A percentile compares a stretch with the other conserved stretches of the same genome.
These are phyloP conservation scores for Papilio glaucus DNA, from an alignment of 1,140 invertebrate genomes.

Conservation along the genomic window DNA sequence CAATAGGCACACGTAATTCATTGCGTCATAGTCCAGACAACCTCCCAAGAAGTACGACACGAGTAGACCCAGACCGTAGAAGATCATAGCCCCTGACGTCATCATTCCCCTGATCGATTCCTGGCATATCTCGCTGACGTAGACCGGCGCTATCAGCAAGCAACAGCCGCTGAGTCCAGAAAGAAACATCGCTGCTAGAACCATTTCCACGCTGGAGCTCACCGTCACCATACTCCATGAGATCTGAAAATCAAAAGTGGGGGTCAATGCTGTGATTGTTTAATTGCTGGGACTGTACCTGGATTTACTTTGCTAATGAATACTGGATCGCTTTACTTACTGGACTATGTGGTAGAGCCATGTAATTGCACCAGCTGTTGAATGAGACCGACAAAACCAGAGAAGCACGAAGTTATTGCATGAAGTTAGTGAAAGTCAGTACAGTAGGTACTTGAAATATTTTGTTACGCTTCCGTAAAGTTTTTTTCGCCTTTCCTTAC, in stretches of 20 bases:
- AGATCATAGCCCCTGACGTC: slow-evolving; percentile 56
- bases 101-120: slow-evolving; percentile 62
- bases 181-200: slow-evolving; percentile 56
- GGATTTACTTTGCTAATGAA: no score
- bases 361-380: no score
- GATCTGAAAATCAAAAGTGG: slow-evolving; percentile 47
- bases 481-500: no score
- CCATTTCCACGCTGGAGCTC: slow-evolving; percentile 54
- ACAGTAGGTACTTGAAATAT: no score
- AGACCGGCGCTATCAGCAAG: slow-evolving; percentile 54
- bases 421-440: no score
- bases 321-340: no score
- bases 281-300: no score
- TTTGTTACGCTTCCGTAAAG: no score
- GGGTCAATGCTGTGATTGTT: not conserved
- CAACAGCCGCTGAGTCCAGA: slow-evolving; percentile 52
- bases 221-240: slow-evolving; percentile 50
- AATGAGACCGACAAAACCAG: no score
- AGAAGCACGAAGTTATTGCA: no score
- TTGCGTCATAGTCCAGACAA: slow-evolving; percentile 50
- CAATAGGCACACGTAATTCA: slow-evolving; percentile 56
- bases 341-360: no score
- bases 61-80: slow-evolving; percentile 59
- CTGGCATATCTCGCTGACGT: slow-evolving; percentile 63
- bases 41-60: slow-evolving; percentile 58